Percentiles rank a stretch among this genome's conserved stretches.
These are phyloP conservation scores for Entomyzon cyanotis DNA, from an alignment of 2,113 vertebrate species.

Conservation along the genomic window DNA sequence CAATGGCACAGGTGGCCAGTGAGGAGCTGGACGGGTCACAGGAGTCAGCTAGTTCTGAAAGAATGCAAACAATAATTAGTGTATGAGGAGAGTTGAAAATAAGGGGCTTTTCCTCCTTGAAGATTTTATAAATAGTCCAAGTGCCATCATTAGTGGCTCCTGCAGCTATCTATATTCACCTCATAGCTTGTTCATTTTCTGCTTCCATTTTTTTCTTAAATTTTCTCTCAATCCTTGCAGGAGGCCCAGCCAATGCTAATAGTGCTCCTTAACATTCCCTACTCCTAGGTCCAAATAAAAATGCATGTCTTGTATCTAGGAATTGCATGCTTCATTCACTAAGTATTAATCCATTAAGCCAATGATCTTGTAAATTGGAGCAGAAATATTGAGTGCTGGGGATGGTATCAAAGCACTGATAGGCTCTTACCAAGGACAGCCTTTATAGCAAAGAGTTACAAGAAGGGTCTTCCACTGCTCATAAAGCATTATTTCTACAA, in stretches of 20 bases:
- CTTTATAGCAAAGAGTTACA: not conserved
- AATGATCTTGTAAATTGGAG: constrained; percentile 29
- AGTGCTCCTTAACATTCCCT: not conserved
- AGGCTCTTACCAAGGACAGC: not conserved
- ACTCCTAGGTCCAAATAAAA: not conserved
- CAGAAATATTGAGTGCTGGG: not conserved
- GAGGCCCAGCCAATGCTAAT: not conserved
- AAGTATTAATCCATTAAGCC: constrained; percentile 20
- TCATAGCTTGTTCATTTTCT: not conserved
- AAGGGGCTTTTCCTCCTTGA: not conserved
- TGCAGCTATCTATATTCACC: not conserved
- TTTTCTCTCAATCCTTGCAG: not conserved
- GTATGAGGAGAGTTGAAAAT: not conserved
- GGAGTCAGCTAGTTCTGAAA: not conserved
- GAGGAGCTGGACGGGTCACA: not conserved
- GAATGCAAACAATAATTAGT: not conserved
- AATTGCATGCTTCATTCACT: not conserved
- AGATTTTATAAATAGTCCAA: not conserved
- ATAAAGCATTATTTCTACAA: not conserved
- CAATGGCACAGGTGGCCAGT: fast-evolving
- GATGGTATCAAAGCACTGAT: not conserved
- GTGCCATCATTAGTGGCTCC: not conserved
- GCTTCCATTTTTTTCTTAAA: not conserved
- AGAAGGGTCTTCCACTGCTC: not conserved
- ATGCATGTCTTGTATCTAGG: not conserved